Evolutionary conservation across 1,140 invertebrate genomes (phyloP), one percentile per base, ranked within the genome.

Genomic region (Penaeus vannamei): DNA sequence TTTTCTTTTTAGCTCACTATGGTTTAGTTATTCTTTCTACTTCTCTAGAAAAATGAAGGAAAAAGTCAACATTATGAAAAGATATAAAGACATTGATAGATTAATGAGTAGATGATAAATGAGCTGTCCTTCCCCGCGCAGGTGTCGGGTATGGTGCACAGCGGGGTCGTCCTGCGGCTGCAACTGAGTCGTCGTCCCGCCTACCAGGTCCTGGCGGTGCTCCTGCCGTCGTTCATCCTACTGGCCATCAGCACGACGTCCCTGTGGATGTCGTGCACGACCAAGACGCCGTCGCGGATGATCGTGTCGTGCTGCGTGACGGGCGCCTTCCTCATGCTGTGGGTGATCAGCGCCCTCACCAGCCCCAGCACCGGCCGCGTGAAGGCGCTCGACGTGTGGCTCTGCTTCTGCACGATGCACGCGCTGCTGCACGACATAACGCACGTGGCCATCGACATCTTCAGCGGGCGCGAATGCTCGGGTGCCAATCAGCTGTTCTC

Each of bases 341-440:
- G 88, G 88, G 61, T 76, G n/a, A 62, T 90, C n/a, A 69, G 76
- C 10, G 76, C 84, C 46, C 61, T 90, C 77, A 90, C 79, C n/a
- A 86, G 84, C 88, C 88, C 88, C 14, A 36, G 60, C 77, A 66
- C 88, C 8, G 84, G 88, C 0, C 60, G 81, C 4, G 76, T 86
- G 19, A 90, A 86, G 77, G 88, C 88, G 5, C 61, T 90, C 36
- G 88, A 90, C 84, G 88, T 84, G 3, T 90, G 88, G 88, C 77
- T 90, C 22, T 90, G 88, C 62, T 90, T 90, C 84, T 90, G 88
- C 77, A 90, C 84, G n/a, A 85, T 86, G 62, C 88, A 90, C 77
- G 19, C 88, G 20, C 53, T 90, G 32, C 53, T 90, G 20, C 88
- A 85, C 61, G 77, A 59, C 64, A 46, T 79, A 29, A 42, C 85